These are phyloP conservation scores for Baryphthengus martii DNA, from an alignment of 2,113 vertebrate genomes.

Conservation along the genomic window DNA sequence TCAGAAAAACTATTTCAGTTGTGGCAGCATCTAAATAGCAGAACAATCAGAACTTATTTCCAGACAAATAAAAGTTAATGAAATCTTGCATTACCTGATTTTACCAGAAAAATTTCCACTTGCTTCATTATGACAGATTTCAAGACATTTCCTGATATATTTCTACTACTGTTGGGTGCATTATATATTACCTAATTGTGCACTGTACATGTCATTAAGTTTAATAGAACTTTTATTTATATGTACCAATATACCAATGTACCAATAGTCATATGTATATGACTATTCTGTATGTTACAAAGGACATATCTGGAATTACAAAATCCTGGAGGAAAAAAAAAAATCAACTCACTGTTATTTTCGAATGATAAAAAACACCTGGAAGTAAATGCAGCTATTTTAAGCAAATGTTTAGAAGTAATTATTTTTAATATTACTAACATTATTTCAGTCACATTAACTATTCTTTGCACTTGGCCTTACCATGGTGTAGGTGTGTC, in stretches of 20 bases:
- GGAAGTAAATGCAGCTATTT: not conserved
- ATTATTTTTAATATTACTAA: not conserved
- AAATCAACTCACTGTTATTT: not conserved
- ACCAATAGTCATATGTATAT: no score
- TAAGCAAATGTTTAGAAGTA: not conserved
- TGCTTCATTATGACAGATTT: not conserved
- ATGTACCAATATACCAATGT: no score
- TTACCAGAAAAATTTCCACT: not conserved
- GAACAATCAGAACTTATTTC: slow-evolving; percentile 25
- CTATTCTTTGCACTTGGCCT: not conserved
- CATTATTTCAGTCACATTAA: not conserved
- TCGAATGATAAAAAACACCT: slow-evolving; percentile 2
- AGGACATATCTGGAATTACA: not conserved
- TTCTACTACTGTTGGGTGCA: not conserved
- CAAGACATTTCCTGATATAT: not conserved
- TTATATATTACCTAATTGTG: not conserved
- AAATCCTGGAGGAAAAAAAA: not conserved
- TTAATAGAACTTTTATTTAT: not conserved
- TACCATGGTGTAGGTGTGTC: not conserved
- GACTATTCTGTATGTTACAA: not conserved
- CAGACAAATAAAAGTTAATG: not conserved
- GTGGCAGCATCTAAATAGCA: not conserved
- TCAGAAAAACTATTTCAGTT: not conserved
- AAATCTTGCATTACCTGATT: not conserved
- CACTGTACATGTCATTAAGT: not conserved